Evolutionary conservation across 2,797 vertebrate species (phyloP), one percentile per base, ranked within the genome.

Genomic region (Poecilia velifera): DNA sequence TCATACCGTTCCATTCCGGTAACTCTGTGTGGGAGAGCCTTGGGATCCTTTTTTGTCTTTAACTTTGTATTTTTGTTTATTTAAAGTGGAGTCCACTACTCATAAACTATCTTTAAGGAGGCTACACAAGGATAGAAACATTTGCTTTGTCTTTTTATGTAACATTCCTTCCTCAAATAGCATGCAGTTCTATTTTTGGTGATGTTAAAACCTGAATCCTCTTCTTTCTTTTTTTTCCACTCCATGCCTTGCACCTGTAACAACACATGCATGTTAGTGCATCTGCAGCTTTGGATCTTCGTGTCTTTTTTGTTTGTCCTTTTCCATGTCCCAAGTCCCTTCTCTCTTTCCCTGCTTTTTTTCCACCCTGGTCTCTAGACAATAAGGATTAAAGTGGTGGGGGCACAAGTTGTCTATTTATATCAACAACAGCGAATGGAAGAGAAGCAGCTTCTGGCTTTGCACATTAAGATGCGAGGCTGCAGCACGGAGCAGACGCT

Each of bases 41-140:
- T 66, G 75, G 79, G 86, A 85, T 77, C 88, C 87, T 92, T 92
- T 92, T 47, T 46, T 87, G 86, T 88, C 87, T 85, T 86, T 92
- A 77, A 91, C 83, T 78, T 81, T 80, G 76, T 89, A 86, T 90
- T 91, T 90, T 79, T 85, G 83, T 94, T 93, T 93, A 91, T 93
- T 95, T 94, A 92, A 77, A 93, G 88, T 87, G 57, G 77, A 85
- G 87, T 92, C 91, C 95, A 93, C 94, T 95, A 93, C 94, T 95
- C 86, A 93, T 95, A 94, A 93, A 86, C 68, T 18, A 46, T 43
- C 86, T 94, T 94, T 92, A 94, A 93, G 74, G 34, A 91, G 86
- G 70, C 82, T 94, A 91, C 86, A 84, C 90, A 91, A 88, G 28
- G 73, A 55, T 22, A 83, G 36, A 77, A 76, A 72, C 75, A 55